Evolutionary conservation across 2,888 invertebrate genomes (phyloP).

Genomic region (Cephus nigrinus): DNA sequence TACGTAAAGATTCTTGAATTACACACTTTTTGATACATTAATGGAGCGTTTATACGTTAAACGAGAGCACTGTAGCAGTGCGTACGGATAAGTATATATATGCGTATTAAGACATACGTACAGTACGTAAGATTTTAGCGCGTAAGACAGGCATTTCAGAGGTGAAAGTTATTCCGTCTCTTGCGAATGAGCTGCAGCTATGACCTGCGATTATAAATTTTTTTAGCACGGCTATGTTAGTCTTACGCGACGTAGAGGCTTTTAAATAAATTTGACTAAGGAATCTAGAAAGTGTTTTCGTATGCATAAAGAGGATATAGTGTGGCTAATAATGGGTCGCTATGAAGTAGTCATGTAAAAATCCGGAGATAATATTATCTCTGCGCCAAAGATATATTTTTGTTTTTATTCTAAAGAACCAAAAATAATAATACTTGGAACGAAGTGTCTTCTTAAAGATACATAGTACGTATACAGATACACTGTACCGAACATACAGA

Average conservation of each 20-base stretch:
- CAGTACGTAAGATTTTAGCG: not conserved
- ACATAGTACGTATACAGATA: not conserved
- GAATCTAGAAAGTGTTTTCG: not conserved
- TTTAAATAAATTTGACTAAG: not conserved
- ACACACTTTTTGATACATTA: not conserved
- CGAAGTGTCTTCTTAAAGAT: not conserved
- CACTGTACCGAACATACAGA: not conserved
- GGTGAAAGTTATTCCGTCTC: conserved; percentile 46
- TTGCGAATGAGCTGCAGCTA: conserved; percentile 28
- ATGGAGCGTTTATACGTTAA: not conserved
- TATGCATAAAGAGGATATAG: not conserved
- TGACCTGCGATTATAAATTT: conserved; percentile 35
- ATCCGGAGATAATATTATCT: not conserved
- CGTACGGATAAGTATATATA: not conserved
- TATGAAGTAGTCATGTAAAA: not conserved
- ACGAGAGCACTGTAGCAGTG: not conserved
- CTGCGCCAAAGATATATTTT: not conserved
- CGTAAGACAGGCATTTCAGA: not conserved
- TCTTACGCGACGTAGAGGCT: not conserved
- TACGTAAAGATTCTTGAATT: not conserved
- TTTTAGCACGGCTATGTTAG: not conserved
- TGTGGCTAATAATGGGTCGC: too few species aligned
- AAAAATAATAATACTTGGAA: not conserved
- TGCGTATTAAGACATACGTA: not conserved
- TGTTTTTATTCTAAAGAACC: too few species aligned